Evolutionary conservation across 2,888 invertebrate species (phyloP).

Genomic region (Himalopsyche anomala): DNA sequence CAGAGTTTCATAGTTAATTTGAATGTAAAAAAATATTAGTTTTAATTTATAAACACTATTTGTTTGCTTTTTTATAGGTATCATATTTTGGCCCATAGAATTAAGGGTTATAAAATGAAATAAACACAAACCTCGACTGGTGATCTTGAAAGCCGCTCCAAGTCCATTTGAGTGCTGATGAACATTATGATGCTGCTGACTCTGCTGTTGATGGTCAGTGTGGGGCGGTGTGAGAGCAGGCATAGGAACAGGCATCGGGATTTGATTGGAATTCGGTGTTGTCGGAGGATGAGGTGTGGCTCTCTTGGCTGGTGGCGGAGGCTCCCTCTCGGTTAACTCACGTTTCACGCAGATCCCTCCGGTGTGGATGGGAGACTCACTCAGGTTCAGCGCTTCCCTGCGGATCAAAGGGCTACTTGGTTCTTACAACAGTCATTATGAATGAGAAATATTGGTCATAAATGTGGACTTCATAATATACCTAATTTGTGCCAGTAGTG

Average conservation of each 20-base stretch:
- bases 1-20: too few relatives aligned
- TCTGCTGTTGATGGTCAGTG: constrained; percentile 67
- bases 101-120: background rate
- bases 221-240: constrained; percentile 65
- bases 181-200: constrained; percentile 62
- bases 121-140: constrained; percentile 84
- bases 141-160: constrained; percentile 90
- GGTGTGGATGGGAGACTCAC: constrained; percentile 78
- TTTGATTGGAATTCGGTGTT: constrained; percentile 53
- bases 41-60: too few relatives aligned
- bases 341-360: constrained; percentile 71
- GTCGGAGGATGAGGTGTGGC: constrained; percentile 61
- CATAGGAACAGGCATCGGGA: constrained; percentile 51
- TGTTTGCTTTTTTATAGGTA: too few relatives aligned
- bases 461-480: constrained; percentile 6
- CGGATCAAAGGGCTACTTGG: constrained; percentile 68
- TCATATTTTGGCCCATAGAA: too few relatives aligned
- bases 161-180: constrained; percentile 68
- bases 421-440: constrained; percentile 39
- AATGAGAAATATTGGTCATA: background rate
- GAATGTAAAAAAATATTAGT: too few relatives aligned
- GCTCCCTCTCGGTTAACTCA: constrained; percentile 74
- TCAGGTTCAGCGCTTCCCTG: constrained; percentile 91
- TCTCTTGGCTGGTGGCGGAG: constrained; percentile 81
- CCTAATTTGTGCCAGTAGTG: constrained; percentile 23